These are phyloP conservation scores for Uria lomvia DNA, from an alignment of 2,113 vertebrate species.

Conservation along the genomic window DNA sequence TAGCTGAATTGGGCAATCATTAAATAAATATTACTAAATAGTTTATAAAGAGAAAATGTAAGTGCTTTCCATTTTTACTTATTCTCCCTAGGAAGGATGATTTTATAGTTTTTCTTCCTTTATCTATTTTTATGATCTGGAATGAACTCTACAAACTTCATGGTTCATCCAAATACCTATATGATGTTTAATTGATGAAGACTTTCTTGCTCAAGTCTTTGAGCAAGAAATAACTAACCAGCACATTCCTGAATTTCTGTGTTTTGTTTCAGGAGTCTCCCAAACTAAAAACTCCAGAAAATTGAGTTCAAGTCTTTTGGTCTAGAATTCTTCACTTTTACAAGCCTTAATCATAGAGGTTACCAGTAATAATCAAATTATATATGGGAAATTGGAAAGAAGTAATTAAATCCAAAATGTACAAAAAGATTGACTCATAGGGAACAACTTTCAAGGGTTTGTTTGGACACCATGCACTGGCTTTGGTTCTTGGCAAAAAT, in stretches of 20 bases:
- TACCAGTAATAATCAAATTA: neutral
- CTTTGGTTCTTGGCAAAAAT: neutral
- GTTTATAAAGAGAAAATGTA: constrained; percentile 41
- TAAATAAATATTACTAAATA: constrained; percentile 63
- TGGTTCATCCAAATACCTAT: neutral
- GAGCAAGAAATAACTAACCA: neutral
- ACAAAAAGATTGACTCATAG: neutral
- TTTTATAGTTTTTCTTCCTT: neutral
- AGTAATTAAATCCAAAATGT: neutral
- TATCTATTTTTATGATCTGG: neutral
- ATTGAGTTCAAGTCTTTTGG: neutral
- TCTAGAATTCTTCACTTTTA: neutral
- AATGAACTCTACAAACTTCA: neutral
- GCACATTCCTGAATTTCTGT: neutral
- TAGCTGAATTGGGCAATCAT: constrained; percentile 41
- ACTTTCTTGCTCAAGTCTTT: neutral
- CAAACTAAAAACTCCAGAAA: neutral
- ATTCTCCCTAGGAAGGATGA: neutral
- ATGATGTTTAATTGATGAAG: neutral
- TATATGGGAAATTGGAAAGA: neutral
- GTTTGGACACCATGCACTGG: neutral
- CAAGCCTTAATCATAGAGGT: neutral
- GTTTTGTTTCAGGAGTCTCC: neutral
- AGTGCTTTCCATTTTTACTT: neutral
- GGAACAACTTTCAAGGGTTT: neutral